Base-by-base conservation (phyloP, 1,140 invertebrate species). In the Brachionus paranguensis region DNA sequence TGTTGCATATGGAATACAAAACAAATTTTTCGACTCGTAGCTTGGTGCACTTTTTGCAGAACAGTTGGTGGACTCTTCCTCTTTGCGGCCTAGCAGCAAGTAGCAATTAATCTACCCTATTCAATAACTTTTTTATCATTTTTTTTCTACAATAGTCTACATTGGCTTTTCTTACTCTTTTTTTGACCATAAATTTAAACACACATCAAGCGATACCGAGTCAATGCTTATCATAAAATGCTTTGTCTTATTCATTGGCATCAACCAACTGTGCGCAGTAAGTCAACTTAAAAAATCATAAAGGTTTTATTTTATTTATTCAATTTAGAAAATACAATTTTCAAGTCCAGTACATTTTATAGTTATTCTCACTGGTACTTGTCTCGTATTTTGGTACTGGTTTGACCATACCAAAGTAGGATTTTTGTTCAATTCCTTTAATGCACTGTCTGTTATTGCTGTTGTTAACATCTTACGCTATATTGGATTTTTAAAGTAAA, bases 341-440 rank as follows among this genome's bases (percentile, higher is more conserved):
- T 45, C 53, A 81, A 81, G 64, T 14, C 33, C 64, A 14, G 27
- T 64, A 6, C 78, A 81, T 68, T 81, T 81, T 68, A 43, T 81
- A 14, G 33, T 81, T 8, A 81, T 81, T 45, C 41, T 81, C 4
- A 24, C 24, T 11, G 37, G 33, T 6, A 64, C 60, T 81, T 81
- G 78, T 68, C 29, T 81, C 5, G 78, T 81, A 20, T 81, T 81
- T 81, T 81, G 78, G 78, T 81, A 81, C 27, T 81, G 78, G 78
- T 81, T 81, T 47, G 78, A 81, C 24, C 37, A 68, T 10, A 81
- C 78, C 24, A 64, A 68, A 68, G 20, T 29, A 4, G 78, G 78
- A 41, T 81, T 81, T 81, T 41, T 81, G 8, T 81, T 81, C 33
- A 81, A 68, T 68, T 20, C 60, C 1, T 81, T 81, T 20, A 81